Conservation (phyloP, 1,140 invertebrate genomes). For the Euura saliciscinereae region DNA sequence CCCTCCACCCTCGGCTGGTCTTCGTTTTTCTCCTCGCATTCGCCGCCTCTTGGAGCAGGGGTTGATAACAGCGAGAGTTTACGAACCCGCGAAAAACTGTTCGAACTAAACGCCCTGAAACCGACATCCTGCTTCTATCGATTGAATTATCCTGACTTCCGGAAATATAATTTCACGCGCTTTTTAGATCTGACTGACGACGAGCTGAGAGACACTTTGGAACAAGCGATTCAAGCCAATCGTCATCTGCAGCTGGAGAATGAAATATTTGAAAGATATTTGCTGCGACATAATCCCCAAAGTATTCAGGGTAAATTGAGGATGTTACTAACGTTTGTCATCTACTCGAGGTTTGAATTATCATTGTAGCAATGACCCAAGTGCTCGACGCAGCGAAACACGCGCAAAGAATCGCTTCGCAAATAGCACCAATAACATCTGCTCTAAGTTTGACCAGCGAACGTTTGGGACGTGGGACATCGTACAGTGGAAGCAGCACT, state of each 20-base stretch:
- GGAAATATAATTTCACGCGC: background rate
- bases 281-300: conserved; percentile 36
- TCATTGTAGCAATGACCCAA: conserved; percentile 27
- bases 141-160: background rate
- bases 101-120: too few species aligned
- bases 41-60: background rate
- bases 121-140: too few species aligned
- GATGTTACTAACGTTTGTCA: background rate
- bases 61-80: background rate
- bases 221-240: conserved; percentile 29
- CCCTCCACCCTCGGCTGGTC: background rate
- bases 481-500: conserved; percentile 20
- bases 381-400: conserved; percentile 32
- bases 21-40: background rate
- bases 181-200: conserved; percentile 33
- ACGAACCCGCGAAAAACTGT: background rate
- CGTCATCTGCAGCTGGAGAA: conserved; percentile 41
- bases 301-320: conserved; percentile 29
- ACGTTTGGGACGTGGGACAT: conserved; percentile 15
- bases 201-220: conserved; percentile 33
- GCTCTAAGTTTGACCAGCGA: conserved; percentile 20
- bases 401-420: conserved; percentile 23
- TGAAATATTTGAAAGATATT: conserved; percentile 43
- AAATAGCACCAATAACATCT: conserved; percentile 16
- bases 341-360: background rate